phyloP scores from a whole-genome alignment of 1,140 invertebrate genomes.

The Hypsibius dujardini region DNA sequence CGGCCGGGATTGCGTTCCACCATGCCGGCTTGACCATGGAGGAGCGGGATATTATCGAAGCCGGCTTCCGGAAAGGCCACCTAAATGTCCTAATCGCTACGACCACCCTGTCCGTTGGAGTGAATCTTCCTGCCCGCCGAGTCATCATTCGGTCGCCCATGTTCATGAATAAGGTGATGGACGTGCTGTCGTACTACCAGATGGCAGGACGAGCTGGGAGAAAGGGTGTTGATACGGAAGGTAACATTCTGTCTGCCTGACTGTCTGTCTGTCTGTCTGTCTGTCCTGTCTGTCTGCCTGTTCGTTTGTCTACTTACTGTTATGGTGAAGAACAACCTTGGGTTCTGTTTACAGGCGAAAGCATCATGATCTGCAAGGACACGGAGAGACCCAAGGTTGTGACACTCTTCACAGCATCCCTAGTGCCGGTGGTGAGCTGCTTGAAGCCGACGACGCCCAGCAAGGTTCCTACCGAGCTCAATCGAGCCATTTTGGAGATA shows the following conservation, averaged over 20 bases:
- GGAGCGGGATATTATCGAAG: conserved; percentile 85
- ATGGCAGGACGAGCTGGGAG: conserved; percentile 94
- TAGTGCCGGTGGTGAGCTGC: not conserved
- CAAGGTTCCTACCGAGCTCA: conserved; percentile 19
- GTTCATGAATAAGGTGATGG: conserved; percentile 53
- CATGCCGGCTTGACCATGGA: conserved; percentile 66
- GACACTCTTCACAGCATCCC: not conserved
- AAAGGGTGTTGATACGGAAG: conserved; percentile 57
- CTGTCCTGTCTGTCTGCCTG: too few species aligned
- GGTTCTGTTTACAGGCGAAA: conserved; percentile 51
- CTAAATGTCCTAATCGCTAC: conserved; percentile 81
- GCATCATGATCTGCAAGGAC: conserved; percentile 67
- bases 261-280: not conserved
- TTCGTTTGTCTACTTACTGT: conserved; percentile 15
- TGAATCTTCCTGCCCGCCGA: conserved; percentile 81
- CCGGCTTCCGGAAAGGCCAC: conserved; percentile 49
- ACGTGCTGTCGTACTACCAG: conserved; percentile 72
- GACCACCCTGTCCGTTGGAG: conserved; percentile 82
- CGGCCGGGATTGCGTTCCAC: conserved; percentile 83
- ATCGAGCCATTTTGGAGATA: conserved; percentile 37
- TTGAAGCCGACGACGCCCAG: conserved; percentile 24
- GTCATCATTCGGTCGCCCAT: conserved; percentile 76
- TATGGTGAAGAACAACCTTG: too few species aligned
- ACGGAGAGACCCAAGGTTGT: conserved; percentile 42
- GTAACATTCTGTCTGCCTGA: conserved; percentile 24